These are phyloP conservation scores for Halocynthia roretzi DNA, from an alignment of 23 tunicate genomes.

Conservation along the genomic window DNA sequence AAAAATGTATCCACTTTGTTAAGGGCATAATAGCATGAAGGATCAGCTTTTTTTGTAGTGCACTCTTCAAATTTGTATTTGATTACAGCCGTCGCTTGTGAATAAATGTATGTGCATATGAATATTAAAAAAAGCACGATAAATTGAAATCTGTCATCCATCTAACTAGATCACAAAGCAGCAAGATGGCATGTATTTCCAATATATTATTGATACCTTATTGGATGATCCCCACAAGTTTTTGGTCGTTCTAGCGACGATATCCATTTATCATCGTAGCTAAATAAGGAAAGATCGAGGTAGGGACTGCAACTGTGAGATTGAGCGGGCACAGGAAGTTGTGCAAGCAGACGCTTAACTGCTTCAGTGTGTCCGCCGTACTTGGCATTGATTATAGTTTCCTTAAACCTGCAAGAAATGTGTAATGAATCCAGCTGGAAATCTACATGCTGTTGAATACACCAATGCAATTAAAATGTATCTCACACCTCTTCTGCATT, in stretches of 20 bases:
- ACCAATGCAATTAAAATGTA: background rate
- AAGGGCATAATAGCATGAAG: too few species aligned
- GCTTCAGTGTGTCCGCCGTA: conserved; percentile 91
- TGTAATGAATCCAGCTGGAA: background rate
- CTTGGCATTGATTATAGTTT: conserved; percentile 78
- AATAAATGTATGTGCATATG: background rate
- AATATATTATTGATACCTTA: conserved; percentile 30
- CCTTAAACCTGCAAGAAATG: conserved; percentile 50
- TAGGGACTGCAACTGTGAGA: conserved; percentile 73
- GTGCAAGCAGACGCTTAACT: conserved; percentile 58
- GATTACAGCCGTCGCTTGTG: background rate
- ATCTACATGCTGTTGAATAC: background rate
- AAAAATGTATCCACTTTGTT: too few species aligned
- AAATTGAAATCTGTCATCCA: too few species aligned
- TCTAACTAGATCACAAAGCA: too few species aligned
- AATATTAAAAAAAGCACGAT: too few species aligned
- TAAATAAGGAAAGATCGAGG: conserved; percentile 83
- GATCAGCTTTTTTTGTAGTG: background rate
- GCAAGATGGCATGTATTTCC: background rate
- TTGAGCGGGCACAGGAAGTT: conserved; percentile 75
- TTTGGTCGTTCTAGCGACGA: conserved; percentile 66
- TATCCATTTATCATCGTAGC: conserved; percentile 94
- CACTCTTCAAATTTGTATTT: background rate
- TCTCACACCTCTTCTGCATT: conserved; percentile 51
- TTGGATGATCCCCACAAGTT: conserved; percentile 70